Evolutionary conservation across 2,797 vertebrate species (phyloP).

Genomic region (Leucoraja ocellata): DNA sequence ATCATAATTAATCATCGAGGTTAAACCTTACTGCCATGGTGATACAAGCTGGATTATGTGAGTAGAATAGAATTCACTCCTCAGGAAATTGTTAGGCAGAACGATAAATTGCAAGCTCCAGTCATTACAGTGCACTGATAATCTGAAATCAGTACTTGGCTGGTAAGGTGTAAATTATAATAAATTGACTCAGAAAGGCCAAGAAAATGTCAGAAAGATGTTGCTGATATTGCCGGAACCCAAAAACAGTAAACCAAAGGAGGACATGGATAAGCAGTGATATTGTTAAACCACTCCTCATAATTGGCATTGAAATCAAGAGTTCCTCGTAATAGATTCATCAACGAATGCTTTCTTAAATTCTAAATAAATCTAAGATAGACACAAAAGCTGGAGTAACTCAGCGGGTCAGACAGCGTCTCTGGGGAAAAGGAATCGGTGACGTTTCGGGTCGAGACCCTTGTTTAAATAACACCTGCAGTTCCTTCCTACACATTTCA

Average conservation of each 20-base stretch:
- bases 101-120: background rate
- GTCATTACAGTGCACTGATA: slow-evolving; percentile 11
- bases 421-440: no score
- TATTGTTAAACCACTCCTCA: background rate
- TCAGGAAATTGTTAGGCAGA: slow-evolving; percentile 27
- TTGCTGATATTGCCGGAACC: background rate
- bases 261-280: background rate
- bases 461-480: no score
- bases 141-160: slow-evolving; percentile 33
- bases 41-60: background rate
- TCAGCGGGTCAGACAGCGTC: no score
- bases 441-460: no score
- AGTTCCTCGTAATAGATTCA: background rate
- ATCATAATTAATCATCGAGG: slow-evolving; percentile 21
- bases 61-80: slow-evolving; percentile 11
- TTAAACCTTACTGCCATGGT: background rate
- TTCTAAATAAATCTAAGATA: background rate
- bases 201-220: slow-evolving; percentile 30
- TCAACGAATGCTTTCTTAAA: background rate
- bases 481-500: no score
- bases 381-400: no score
- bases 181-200: slow-evolving; percentile 30
- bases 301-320: background rate
- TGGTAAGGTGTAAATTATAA: slow-evolving; percentile 26
- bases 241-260: background rate